A percentile compares a stretch with the other conserved stretches of the same genome.
phyloP scores from a whole-genome alignment of 2,113 vertebrate genomes.

The Myotis lucifugus region DNA sequence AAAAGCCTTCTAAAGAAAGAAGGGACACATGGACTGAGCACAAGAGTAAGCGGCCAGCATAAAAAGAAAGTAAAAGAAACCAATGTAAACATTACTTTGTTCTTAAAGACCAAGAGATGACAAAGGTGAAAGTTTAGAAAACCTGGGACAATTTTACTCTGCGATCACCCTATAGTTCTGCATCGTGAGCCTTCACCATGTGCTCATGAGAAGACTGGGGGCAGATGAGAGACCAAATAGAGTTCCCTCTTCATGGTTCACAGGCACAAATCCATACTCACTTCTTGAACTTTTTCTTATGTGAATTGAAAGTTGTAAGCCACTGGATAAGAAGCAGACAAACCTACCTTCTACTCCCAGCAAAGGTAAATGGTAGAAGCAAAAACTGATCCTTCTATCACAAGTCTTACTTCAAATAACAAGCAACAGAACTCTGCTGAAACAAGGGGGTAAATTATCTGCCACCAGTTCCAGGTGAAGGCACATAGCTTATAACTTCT shows the following conservation, averaged over 20 bases:
- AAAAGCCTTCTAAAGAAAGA: background rate
- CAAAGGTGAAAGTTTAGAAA: background rate
- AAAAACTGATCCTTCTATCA: background rate
- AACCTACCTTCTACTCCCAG: background rate
- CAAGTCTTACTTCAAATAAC: background rate
- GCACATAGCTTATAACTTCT: background rate
- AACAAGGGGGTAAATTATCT: background rate
- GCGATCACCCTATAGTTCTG: background rate
- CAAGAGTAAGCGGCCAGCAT: background rate
- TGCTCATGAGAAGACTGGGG: background rate
- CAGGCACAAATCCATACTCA: background rate
- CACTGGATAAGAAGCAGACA: background rate
- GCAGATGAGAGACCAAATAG: background rate
- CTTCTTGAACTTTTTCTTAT: background rate
- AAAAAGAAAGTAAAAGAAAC: slow-evolving; percentile 1
- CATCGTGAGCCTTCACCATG: background rate
- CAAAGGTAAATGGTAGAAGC: background rate
- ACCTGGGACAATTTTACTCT: background rate
- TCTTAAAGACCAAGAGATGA: background rate
- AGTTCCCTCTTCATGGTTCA: background rate
- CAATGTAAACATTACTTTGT: background rate
- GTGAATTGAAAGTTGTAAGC: background rate
- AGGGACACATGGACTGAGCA: background rate
- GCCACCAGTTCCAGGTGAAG: background rate
- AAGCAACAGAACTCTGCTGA: background rate